Conservation (phyloP, 2,113 vertebrate genomes). For the Hystrix brachyura region DNA sequence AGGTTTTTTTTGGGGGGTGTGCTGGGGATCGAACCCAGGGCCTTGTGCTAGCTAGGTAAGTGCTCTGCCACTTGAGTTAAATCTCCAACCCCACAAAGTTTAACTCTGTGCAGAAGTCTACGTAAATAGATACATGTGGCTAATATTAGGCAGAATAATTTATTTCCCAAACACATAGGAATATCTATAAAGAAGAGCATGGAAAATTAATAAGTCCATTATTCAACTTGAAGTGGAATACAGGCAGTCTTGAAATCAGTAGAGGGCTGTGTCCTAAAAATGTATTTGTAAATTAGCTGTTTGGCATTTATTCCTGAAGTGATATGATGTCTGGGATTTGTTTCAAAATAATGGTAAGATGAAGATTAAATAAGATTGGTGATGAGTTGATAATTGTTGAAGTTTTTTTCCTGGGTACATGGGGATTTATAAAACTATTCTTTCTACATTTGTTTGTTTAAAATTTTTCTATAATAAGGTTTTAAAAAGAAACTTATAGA, state of each 20-base stretch:
- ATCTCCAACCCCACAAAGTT: neutral
- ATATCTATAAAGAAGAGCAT: neutral
- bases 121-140: constrained; percentile 13
- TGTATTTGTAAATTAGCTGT: constrained; percentile 53
- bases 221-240: constrained; percentile 49
- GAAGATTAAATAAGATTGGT: neutral
- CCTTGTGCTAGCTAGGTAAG: too few species aligned
- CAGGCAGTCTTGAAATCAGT: constrained; percentile 21
- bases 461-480: constrained; percentile 25
- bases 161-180: neutral
- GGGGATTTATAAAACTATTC: neutral
- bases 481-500: neutral
- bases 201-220: constrained; percentile 65
- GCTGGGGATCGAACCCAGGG: too few species aligned
- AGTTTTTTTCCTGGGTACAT: neutral
- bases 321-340: constrained; percentile 19
- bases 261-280: constrained; percentile 48
- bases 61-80: too few species aligned
- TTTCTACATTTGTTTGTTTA: constrained; percentile 6
- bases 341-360: constrained; percentile 50
- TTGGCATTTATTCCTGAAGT: constrained; percentile 60
- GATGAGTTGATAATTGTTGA: constrained; percentile 44
- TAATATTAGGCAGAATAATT: constrained; percentile 22
- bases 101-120: constrained; percentile 20
- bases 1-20: too few species aligned